Conservation (phyloP, 30 jellyfish, hydroid and myxozoan species). For the Rhopilema esculentum region DNA sequence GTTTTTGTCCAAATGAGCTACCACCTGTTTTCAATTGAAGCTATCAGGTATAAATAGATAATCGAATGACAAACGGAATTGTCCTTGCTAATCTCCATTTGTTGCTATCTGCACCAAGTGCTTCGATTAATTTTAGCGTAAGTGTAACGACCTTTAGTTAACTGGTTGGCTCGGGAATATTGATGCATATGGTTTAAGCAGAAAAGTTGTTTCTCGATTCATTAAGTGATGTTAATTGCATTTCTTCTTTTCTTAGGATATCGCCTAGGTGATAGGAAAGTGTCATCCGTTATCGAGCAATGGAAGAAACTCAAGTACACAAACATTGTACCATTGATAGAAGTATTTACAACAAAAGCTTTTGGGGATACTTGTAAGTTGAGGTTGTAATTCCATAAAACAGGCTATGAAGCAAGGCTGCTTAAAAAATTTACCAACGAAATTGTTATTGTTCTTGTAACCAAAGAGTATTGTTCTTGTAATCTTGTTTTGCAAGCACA, state of each 20-base stretch:
- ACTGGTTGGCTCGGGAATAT: too few relatives aligned
- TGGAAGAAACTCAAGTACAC: conserved; percentile 88
- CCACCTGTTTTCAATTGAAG: neutral
- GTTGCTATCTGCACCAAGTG: neutral
- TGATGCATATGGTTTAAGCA: too few relatives aligned
- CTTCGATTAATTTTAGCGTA: neutral
- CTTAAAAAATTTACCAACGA: too few relatives aligned
- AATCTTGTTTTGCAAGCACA: too few relatives aligned
- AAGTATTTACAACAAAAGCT: conserved; percentile 95
- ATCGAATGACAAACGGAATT: too few relatives aligned
- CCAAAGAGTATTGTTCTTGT: too few relatives aligned
- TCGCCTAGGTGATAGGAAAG: conserved; percentile 86
- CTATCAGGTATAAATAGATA: too few relatives aligned
- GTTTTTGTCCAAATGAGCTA: too few relatives aligned
- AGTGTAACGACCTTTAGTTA: too few relatives aligned
- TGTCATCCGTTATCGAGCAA: conserved; percentile 83
- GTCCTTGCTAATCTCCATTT: neutral
- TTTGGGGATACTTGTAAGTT: conserved; percentile 93
- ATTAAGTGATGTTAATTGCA: neutral
- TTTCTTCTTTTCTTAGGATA: conserved; percentile 80
- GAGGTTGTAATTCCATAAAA: neutral
- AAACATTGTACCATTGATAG: conserved; percentile 88
- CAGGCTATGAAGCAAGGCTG: too few relatives aligned
- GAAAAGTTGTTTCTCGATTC: neutral
- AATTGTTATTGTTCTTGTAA: too few relatives aligned